Percentiles rank a stretch among this genome's conserved stretches.
Conservation (phyloP, 2,888 invertebrate species). For the Pimpla rufipes region DNA sequence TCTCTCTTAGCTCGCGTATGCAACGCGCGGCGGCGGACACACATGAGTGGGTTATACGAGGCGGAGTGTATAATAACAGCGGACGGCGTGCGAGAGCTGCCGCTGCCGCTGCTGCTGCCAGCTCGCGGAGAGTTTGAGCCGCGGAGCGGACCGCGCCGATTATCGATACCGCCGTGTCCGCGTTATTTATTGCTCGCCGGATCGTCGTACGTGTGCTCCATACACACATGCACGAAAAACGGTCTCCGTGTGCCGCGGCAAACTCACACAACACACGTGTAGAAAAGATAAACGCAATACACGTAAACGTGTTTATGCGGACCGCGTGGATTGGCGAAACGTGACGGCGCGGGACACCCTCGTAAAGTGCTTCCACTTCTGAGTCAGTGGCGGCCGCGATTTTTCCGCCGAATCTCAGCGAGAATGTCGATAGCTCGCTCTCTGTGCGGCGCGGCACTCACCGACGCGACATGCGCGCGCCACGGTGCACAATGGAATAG, state of each 20-base stretch:
- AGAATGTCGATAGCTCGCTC: conserved; percentile 81
- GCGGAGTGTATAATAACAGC: conserved; percentile 61
- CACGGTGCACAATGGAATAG: conserved; percentile 26
- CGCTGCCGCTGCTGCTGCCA: no score
- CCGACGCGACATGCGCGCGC: conserved; percentile 50
- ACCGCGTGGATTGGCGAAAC: conserved; percentile 78
- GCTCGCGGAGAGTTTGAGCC: conserved; percentile 41
- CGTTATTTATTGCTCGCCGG: conserved; percentile 81
- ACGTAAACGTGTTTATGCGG: neutral
- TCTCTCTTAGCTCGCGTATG: conserved; percentile 37
- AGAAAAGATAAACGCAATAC: neutral
- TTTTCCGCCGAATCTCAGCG: conserved; percentile 82
- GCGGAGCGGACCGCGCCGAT: conserved; percentile 79
- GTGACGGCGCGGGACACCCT: conserved; percentile 80
- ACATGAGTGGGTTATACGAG: conserved; percentile 64
- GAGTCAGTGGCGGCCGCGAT: conserved; percentile 79
- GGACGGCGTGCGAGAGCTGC: no score
- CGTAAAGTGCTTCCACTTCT: conserved; percentile 83
- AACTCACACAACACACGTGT: no score
- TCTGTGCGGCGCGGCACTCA: conserved; percentile 48
- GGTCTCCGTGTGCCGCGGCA: conserved; percentile 27
- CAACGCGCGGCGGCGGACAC: conserved; percentile 53
- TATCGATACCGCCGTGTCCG: conserved; percentile 80
- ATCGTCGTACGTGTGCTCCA: conserved; percentile 43
- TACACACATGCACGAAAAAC: conserved; percentile 17